Evolutionary conservation across 2,888 invertebrate genomes (phyloP), one percentile per base, ranked within the genome.

Genomic region (Tetragonula carbonaria): DNA sequence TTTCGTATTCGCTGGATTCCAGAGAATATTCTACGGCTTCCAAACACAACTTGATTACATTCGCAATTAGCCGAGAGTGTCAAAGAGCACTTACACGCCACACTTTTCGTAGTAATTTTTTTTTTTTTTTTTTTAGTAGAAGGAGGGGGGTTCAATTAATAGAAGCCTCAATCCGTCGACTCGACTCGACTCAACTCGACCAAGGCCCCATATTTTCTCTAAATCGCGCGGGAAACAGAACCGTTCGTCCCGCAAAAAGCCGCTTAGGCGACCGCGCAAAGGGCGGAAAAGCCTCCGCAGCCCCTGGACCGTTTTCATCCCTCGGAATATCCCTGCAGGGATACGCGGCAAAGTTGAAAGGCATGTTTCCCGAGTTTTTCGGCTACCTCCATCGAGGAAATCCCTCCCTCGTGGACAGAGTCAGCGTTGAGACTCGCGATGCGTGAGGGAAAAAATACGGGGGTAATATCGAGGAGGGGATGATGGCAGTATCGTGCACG

Each of bases 341-440:
- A 50, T 70, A 78, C 78, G 66, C 77, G 86, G 55, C 57, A 80
- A 71, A 62, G 79, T 70, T 81, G 82, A 83, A 87, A 86, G 91
- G 79, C 76, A 66, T 75, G 78, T 66, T 51, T 73, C 28, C 16
- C 80, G 57, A 84, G 87, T 87, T 90, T 91, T 92, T 91, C 91
- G 63, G 18, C 45, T 50, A 33, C 28, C 73, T 55, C 67, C 75
- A n/a, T 71, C 71, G 71, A 55, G 77, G 53, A 62, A 53, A 77
- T 77, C 77, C 77, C 70, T 53, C 38, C 62, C 38, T 11, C 16
- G 62, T 23, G 53, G 21, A 4, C 4, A 8, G 62, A 45, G 45
- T 66, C 66, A 28, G 6, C 28, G 75, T 0, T 21, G 50, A 57
- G 38, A 70, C 18, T 50, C 76, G 23, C 53, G 21, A 59, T 8